Percentiles rank a stretch among this genome's conserved stretches.
Evolutionary conservation across 2,888 invertebrate genomes (phyloP).

Genomic region (Macaria liturata): DNA sequence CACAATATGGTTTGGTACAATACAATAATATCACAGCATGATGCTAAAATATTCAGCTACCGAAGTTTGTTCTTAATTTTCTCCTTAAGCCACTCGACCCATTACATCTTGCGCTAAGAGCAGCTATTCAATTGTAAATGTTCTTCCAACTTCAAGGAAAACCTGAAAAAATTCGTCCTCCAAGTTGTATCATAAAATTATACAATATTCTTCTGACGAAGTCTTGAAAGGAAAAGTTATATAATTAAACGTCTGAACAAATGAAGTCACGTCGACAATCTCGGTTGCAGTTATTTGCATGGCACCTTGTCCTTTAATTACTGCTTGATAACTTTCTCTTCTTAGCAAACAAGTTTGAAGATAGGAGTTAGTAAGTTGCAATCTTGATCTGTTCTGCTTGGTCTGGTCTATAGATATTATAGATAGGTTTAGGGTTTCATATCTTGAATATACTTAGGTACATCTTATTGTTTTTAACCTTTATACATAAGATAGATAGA

Average conservation of each 20-base stretch:
- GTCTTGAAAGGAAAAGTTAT: constrained; percentile 30
- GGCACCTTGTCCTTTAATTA: constrained; percentile 53
- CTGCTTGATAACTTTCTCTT: constrained; percentile 47
- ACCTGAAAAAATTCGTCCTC: constrained; percentile 7
- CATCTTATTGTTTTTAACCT: no score
- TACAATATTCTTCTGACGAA: constrained; percentile 24
- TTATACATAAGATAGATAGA: no score
- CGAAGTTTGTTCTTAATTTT: no score
- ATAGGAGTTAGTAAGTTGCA: constrained; percentile 11
- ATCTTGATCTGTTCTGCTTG: no score
- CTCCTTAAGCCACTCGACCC: no score
- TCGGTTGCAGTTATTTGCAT: constrained; percentile 51
- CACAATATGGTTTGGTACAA: no score
- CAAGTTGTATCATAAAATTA: constrained; percentile 24
- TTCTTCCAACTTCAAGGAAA: background rate
- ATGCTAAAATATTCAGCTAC: no score
- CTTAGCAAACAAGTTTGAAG: constrained; percentile 42
- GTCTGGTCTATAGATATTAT: no score
- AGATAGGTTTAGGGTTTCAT: no score
- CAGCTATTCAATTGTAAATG: constrained; percentile 1
- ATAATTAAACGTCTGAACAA: constrained; percentile 28
- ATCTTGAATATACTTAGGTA: no score
- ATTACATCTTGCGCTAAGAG: background rate
- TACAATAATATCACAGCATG: no score
- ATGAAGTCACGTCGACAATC: constrained; percentile 38